Conservation (phyloP, 2,113 vertebrate species). For the Megaleporinus macrocephalus region DNA sequence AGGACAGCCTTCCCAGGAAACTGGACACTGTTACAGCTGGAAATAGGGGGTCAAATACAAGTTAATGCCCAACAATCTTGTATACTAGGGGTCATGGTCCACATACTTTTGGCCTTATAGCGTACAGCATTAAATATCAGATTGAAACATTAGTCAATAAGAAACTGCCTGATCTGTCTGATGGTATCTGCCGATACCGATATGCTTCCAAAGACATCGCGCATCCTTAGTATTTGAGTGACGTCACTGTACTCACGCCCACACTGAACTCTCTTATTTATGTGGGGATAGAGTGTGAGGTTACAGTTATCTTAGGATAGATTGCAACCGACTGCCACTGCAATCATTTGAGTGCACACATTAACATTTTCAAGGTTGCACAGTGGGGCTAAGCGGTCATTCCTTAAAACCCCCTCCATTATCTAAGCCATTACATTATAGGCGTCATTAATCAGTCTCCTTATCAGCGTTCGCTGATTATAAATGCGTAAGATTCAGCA, state of each 20-base stretch:
- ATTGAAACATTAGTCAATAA: too few relatives aligned
- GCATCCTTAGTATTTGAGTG: too few relatives aligned
- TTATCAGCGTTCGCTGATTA: constrained; percentile 50
- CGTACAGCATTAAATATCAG: too few relatives aligned
- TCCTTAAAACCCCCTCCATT: constrained; percentile 40
- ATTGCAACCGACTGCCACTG: constrained; percentile 55
- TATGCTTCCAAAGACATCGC: too few relatives aligned
- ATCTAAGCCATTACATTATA: constrained; percentile 43
- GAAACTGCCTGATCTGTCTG: too few relatives aligned
- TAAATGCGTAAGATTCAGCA: constrained; percentile 27
- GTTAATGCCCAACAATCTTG: too few relatives aligned
- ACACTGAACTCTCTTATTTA: constrained; percentile 56
- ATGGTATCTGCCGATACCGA: too few relatives aligned
- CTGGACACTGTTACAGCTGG: too few relatives aligned
- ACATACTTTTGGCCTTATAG: too few relatives aligned
- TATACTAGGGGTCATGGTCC: too few relatives aligned
- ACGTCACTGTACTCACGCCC: background rate
- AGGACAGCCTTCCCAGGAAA: too few relatives aligned
- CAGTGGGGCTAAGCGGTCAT: constrained; percentile 58
- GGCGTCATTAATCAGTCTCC: constrained; percentile 45
- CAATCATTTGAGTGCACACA: constrained; percentile 63
- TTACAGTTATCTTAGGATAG: constrained; percentile 53
- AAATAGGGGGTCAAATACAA: too few relatives aligned
- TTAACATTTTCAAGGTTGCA: constrained; percentile 65
- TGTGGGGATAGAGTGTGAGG: constrained; percentile 61